phyloP scores from a whole-genome alignment of 2,113 vertebrate genomes.

The Pelmatolapia mariae region DNA sequence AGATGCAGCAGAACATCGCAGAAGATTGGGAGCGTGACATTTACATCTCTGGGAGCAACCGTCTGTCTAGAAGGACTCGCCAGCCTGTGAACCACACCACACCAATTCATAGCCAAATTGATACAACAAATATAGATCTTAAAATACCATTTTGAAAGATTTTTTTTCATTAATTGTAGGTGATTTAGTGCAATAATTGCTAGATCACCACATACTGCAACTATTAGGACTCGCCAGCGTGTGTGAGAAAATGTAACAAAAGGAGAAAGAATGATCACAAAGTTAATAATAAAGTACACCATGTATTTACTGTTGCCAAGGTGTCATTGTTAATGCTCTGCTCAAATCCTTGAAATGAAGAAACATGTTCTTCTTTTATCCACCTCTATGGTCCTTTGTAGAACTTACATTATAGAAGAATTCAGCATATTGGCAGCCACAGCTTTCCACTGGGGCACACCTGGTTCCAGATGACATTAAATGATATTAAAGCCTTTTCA shows the following conservation, averaged over 20 bases:
- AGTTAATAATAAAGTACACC: too few relatives aligned
- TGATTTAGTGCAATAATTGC: too few relatives aligned
- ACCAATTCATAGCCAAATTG: too few relatives aligned
- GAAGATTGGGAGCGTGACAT: constrained; percentile 37
- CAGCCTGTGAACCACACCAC: constrained; percentile 8
- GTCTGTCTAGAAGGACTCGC: constrained; percentile 53
- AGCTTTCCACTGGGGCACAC: constrained; percentile 66
- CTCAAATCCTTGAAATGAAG: not conserved
- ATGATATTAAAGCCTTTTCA: too few relatives aligned
- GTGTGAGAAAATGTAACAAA: too few relatives aligned
- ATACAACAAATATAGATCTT: too few relatives aligned
- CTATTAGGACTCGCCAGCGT: too few relatives aligned
- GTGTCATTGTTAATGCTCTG: not conserved
- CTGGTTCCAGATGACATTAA: not conserved
- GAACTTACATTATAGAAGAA: constrained; percentile 47
- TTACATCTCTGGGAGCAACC: constrained; percentile 47
- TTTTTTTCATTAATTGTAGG: too few relatives aligned
- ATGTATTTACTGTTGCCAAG: not conserved
- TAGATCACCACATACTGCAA: too few relatives aligned
- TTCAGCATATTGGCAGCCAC: constrained; percentile 65
- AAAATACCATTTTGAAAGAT: too few relatives aligned
- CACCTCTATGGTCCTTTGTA: not conserved
- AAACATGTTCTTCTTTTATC: too few relatives aligned
- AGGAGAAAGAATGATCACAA: too few relatives aligned
- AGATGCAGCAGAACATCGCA: constrained; percentile 22